These are phyloP conservation scores for Heliothis subflexa DNA, from an alignment of 1,140 invertebrate genomes.

Conservation along the genomic window DNA sequence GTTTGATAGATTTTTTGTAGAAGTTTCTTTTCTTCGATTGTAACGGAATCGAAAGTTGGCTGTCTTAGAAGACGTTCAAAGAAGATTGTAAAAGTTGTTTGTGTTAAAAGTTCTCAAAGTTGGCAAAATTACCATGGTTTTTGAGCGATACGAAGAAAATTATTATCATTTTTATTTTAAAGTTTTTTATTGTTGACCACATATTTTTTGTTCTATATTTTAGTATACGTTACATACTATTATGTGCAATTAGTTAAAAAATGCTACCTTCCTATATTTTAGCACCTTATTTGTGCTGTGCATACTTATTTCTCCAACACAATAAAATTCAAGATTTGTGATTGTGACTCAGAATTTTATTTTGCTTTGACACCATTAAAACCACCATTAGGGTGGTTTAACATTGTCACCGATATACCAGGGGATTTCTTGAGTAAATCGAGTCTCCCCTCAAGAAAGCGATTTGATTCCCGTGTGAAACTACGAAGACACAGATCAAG, in stretches of 20 bases:
- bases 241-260: too few relatives aligned
- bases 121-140: too few relatives aligned
- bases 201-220: too few relatives aligned
- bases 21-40: slow-evolving; percentile 4
- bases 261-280: too few relatives aligned
- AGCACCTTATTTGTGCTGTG: too few relatives aligned
- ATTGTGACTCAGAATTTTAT: neutral
- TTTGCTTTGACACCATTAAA: slow-evolving; percentile 28
- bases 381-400: slow-evolving; percentile 1
- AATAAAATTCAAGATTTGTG: slow-evolving; percentile 6
- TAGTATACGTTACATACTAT: too few relatives aligned
- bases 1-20: slow-evolving; percentile 4
- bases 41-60: slow-evolving; percentile 9
- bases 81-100: neutral
- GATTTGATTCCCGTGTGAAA: slow-evolving; percentile 82
- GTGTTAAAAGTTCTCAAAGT: too few relatives aligned
- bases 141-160: too few relatives aligned
- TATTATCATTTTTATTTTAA: too few relatives aligned
- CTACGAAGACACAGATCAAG: slow-evolving; percentile 47
- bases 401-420: neutral
- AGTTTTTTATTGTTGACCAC: too few relatives aligned
- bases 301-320: neutral
- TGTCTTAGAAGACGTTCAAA: neutral
- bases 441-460: slow-evolving; percentile 73
- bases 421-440: slow-evolving; percentile 54